Evolutionary conservation across 1,140 invertebrate species (phyloP).

Genomic region (Diplogasteroides magnus): DNA sequence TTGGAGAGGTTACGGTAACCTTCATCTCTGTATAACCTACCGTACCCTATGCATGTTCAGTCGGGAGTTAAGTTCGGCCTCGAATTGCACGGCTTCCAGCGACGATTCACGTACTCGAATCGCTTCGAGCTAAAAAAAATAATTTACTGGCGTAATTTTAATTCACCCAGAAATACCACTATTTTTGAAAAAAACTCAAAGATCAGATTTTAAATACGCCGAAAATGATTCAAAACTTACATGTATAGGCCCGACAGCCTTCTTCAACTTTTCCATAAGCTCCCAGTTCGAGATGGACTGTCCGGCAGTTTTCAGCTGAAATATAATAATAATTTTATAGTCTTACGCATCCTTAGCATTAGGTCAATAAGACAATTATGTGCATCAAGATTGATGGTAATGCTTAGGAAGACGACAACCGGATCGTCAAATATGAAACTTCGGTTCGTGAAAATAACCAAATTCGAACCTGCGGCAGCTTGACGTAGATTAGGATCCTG

Average conservation of each 20-base stretch:
- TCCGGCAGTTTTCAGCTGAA: slow-evolving; percentile 22
- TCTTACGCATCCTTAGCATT: background rate
- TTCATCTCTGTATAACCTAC: background rate
- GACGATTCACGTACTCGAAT: slow-evolving; percentile 27
- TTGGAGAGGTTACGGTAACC: background rate
- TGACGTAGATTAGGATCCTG: slow-evolving; percentile 13
- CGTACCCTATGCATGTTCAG: slow-evolving; percentile 20
- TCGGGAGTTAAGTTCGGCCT: slow-evolving; percentile 16
- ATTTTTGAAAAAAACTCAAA: too few relatives aligned
- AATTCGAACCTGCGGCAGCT: slow-evolving; percentile 16
- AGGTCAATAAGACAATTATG: too few relatives aligned
- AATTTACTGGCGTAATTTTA: background rate
- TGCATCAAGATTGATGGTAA: background rate
- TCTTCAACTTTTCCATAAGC: slow-evolving; percentile 26
- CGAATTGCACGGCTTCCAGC: slow-evolving; percentile 19
- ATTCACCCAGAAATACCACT: too few relatives aligned
- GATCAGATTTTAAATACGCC: slow-evolving; percentile 1
- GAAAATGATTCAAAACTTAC: slow-evolving; percentile 11
- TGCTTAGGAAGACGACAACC: background rate
- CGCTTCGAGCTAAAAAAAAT: slow-evolving; percentile 11
- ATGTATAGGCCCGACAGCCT: slow-evolving; percentile 22
- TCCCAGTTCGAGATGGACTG: slow-evolving; percentile 33
- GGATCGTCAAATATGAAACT: background rate
- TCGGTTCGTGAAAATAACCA: background rate
- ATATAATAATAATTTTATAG: background rate